phyloP scores from a whole-genome alignment of 1,140 invertebrate genomes.

The Tenebrio molitor region DNA sequence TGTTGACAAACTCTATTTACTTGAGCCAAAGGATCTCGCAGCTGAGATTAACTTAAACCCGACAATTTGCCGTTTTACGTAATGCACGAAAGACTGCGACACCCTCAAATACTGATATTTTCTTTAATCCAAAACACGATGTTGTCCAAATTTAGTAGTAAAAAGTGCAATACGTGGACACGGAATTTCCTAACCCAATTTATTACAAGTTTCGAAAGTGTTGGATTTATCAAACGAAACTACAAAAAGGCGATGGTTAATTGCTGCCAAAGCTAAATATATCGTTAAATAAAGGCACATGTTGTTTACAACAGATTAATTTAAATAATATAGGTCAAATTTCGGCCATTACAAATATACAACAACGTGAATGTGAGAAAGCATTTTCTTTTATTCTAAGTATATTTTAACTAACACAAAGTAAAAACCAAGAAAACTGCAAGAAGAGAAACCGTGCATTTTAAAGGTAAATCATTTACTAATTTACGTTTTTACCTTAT shows the following conservation, averaged over 20 bases:
- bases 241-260: slow-evolving; percentile 10
- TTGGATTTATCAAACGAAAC: slow-evolving; percentile 11
- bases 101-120: neutral
- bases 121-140: neutral
- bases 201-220: neutral
- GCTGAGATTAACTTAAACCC: no score
- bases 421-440: slow-evolving; percentile 20
- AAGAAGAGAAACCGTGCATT: neutral
- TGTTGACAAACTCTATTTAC: no score
- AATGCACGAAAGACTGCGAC: no score
- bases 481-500: slow-evolving; percentile 37
- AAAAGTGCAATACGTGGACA: slow-evolving; percentile 49
- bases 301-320: slow-evolving; percentile 42
- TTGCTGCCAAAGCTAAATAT: slow-evolving; percentile 10
- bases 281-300: slow-evolving; percentile 26
- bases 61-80: no score
- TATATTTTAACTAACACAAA: slow-evolving; percentile 45
- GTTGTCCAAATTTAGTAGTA: slow-evolving; percentile 49
- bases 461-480: neutral
- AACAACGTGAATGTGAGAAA: slow-evolving; percentile 57
- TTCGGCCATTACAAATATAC: slow-evolving; percentile 61
- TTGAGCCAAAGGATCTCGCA: no score
- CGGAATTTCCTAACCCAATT: slow-evolving; percentile 40
- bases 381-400: slow-evolving; percentile 55
- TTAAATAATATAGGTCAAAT: slow-evolving; percentile 63